Evolutionary conservation across 2,888 invertebrate species (phyloP).

Genomic region (Tuta absoluta): DNA sequence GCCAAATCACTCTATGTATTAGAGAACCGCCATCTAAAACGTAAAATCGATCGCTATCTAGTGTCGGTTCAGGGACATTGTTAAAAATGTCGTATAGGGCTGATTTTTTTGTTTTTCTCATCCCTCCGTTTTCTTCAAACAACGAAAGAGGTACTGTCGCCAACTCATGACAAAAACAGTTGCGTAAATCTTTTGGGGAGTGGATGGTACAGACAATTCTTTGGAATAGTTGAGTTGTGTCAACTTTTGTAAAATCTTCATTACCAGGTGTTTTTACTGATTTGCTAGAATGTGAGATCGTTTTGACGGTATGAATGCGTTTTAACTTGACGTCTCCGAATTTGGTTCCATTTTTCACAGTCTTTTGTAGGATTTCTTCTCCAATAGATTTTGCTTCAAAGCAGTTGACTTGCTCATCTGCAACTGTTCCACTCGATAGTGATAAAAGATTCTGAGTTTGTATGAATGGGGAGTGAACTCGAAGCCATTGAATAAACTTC

Average conservation of each 20-base stretch:
- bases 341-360: constrained; percentile 27
- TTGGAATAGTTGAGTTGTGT: constrained; percentile 20
- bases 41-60: constrained; percentile 14
- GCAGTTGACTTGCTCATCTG: constrained; percentile 23
- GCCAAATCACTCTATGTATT: constrained; percentile 37
- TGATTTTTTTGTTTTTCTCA: constrained; percentile 22
- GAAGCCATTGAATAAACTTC: constrained; percentile 21
- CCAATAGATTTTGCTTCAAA: constrained; percentile 24
- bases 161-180: constrained; percentile 21
- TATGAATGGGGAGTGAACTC: constrained; percentile 21
- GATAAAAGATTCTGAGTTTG: constrained; percentile 22
- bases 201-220: constrained; percentile 17
- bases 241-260: constrained; percentile 23
- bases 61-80: constrained; percentile 10
- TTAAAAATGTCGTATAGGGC: constrained; percentile 16
- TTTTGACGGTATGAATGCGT: constrained; percentile 28
- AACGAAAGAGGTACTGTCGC: constrained; percentile 19
- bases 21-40: constrained; percentile 24
- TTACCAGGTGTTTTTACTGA: constrained; percentile 24
- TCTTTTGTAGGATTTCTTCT: constrained; percentile 21
- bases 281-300: constrained; percentile 28
- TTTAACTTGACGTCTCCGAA: constrained; percentile 28
- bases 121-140: constrained; percentile 19
- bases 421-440: constrained; percentile 15
- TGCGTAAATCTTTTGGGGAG: constrained; percentile 22